phyloP scores from a whole-genome alignment of 1,140 invertebrate genomes.

The Portunus trituberculatus region DNA sequence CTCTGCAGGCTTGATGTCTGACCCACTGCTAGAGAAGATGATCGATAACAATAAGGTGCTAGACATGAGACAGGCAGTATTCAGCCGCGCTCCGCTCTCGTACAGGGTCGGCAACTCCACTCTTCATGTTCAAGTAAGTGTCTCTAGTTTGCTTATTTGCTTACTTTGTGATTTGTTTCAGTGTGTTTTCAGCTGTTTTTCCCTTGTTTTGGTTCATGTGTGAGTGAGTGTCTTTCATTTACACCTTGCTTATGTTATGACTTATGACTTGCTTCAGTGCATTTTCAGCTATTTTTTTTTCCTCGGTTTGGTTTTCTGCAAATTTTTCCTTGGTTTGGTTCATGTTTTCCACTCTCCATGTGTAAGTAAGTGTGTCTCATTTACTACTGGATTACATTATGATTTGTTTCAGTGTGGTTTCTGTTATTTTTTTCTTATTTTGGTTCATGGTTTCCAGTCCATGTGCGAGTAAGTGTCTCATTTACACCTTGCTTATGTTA shows the following conservation, averaged over 20 bases:
- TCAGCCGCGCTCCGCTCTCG: constrained; percentile 69
- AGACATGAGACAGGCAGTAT: constrained; percentile 74
- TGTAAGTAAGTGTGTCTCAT: constrained; percentile 64
- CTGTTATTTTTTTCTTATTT: background rate
- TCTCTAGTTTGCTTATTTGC: background rate
- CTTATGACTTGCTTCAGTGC: too few species aligned
- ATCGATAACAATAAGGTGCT: constrained; percentile 51
- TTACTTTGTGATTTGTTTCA: background rate
- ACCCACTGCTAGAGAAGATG: constrained; percentile 31
- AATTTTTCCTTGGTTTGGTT: too few species aligned
- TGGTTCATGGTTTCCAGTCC: background rate
- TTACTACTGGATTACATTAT: background rate
- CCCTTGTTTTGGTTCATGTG: background rate
- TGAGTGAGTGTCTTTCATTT: background rate
- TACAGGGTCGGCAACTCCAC: constrained; percentile 76
- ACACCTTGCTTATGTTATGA: too few species aligned
- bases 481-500: too few species aligned
- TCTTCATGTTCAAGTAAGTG: constrained; percentile 69
- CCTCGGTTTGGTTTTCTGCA: background rate
- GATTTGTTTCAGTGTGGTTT: background rate
- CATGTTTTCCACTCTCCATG: constrained; percentile 62
- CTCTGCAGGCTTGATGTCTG: constrained; percentile 15
- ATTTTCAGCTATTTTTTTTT: too few species aligned
- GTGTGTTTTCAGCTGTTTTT: background rate
- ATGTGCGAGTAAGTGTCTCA: background rate